Conservation (phyloP, 2,888 invertebrate species). For the Bombyx huttoni region DNA sequence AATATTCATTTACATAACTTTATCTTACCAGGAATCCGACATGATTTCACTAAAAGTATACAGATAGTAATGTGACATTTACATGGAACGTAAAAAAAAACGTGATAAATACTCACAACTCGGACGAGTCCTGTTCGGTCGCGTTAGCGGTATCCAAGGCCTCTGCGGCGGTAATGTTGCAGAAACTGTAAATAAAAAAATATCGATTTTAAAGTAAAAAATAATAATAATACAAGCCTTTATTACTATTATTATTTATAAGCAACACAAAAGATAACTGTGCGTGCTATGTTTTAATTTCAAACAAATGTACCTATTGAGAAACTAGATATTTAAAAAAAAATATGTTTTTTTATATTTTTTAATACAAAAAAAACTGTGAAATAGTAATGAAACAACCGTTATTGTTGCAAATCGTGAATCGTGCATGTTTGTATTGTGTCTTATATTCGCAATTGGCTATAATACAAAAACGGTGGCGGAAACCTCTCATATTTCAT, state of each 20-base stretch:
- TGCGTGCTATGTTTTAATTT: constrained; percentile 3
- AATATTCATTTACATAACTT: too few relatives aligned
- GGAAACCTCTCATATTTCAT: constrained; percentile 12
- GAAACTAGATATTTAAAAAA: constrained; percentile 11
- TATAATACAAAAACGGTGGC: constrained; percentile 11
- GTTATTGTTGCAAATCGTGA: constrained; percentile 15
- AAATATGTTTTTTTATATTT: not conserved
- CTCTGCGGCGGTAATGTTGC: constrained; percentile 92
- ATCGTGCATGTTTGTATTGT: constrained; percentile 16
- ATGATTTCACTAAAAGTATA: too few relatives aligned
- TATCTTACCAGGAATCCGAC: too few relatives aligned
- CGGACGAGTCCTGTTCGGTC: constrained; percentile 90
- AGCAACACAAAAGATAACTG: constrained; percentile 4
- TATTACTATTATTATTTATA: constrained; percentile 1
- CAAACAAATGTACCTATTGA: constrained; percentile 1
- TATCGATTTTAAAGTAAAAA: constrained; percentile 10
- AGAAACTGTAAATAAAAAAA: constrained; percentile 82
- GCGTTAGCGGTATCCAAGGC: constrained; percentile 94
- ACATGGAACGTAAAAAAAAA: not conserved
- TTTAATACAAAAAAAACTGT: not conserved
- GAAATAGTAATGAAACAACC: constrained; percentile 6
- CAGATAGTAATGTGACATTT: too few relatives aligned
- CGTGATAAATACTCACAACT: constrained; percentile 80
- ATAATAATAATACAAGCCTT: too few relatives aligned
- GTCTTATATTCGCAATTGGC: constrained; percentile 9